Evolutionary conservation across 2,888 invertebrate species (phyloP), one percentile per base, ranked within the genome.

Genomic region (Latrodectus elegans): DNA sequence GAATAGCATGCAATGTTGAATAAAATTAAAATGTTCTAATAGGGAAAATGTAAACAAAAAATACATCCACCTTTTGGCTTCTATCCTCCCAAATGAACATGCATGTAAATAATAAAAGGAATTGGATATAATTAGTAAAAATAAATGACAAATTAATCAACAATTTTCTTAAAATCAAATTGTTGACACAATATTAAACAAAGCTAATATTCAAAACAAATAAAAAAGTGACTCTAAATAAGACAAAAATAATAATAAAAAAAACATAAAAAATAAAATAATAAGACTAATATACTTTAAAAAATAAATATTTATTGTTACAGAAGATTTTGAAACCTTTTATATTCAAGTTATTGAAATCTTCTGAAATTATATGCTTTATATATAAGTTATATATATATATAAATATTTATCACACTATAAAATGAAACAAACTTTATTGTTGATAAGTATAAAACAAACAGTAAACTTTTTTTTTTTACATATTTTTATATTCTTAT

Each of bases 71-170:
- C 88, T 88, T 76, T 26, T 85, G 53, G 55, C 67, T 70, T 55
- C 52, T 64, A 51, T 83, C 88, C 83, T 88, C 83, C 88, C 74
- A 73, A 78, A 83, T 83, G 88, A 88, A 82, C 88, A 88, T 75
- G 88, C 88, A 67, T 88, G 88, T 49, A 88, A 88, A 83, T 74
- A 83, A 88, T 64, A 88, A 82, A 79, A 64, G 76, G 70, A 83
- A 81, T 67, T 15, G 26, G 60, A 79, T 68, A 75, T 10, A 68
- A 83, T 83, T 88, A 91, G 92, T 93, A 93, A 92, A 92, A 92
- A 67, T 38, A 73, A 73, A 38, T 71, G n/a, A 71, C 49, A 12
- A 26, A 38, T 38, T 38, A 38, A 38, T 38, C 38, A 38, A 38
- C 38, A 38, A 38, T 38, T 38, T 38, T 38, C 38, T 38, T 38